Evolutionary conservation across 2,888 invertebrate genomes (phyloP), one percentile per base, ranked within the genome.

Genomic region (Dynastes grantii): DNA sequence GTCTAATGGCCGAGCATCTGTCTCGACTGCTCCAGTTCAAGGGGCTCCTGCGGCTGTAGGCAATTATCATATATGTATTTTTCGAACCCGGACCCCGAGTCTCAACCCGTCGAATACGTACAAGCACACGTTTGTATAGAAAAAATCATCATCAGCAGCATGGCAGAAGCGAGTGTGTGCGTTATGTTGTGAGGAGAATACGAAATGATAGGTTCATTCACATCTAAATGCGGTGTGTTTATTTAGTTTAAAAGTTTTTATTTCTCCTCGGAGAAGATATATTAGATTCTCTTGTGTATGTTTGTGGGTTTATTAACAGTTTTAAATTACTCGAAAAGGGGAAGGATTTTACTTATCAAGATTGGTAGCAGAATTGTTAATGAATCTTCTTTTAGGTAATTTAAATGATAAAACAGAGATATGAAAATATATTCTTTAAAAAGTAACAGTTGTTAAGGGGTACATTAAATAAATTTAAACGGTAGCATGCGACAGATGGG

Each of bases 151-250:
- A 49, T 45, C 68, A 68, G 49, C 49, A 61, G 37, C 70, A 45
- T 45, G 45, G 11, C 45, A 45, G 45, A 11, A 53, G 53, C 53
- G 16, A 53, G 70, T 71, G 70, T 53, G 29, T 53, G 29, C 70
- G 70, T 55, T 71, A 22, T 55, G 70, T 55, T 29, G 70, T 55
- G 53, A 71, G 3, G 37, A 32, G 70, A 71, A 71, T 71, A 71
- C 29, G 70, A 71, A 71, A 53, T 55, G 32, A 71, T 53, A 71
- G 29, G 70, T 71, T 71, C 70, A 55, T 71, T 71, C 70, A 71
- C 70, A 55, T 71, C 37, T 55, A 16, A 37, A n/a, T 6, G 55
- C 40, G 11, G 16, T 29, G 55, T 13, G 53, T 71, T 71, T 32
- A 32, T 55, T 71, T 70, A 32, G 27, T 27, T 61, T 27, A 53